Percentiles rank a stretch among this genome's conserved stretches.
These are phyloP conservation scores for Brachystomella parvula DNA, from an alignment of 1,140 invertebrate genomes.

Conservation along the genomic window DNA sequence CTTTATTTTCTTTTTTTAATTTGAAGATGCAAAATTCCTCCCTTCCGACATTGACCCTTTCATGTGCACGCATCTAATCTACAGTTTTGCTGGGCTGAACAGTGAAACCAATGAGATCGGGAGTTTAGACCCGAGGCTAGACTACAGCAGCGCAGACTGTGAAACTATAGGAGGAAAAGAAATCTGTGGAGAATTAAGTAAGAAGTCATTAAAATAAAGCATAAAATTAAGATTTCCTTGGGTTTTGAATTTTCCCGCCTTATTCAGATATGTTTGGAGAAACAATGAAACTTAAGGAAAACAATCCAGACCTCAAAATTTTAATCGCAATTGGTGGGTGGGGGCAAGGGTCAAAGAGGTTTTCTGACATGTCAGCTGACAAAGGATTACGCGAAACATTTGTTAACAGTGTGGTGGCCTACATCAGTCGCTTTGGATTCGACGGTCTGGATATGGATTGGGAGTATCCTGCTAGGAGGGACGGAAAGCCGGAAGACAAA, in stretches of 20 bases:
- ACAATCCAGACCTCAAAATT: neutral
- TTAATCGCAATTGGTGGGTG: neutral
- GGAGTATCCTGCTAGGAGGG: constrained; percentile 71
- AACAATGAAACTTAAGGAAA: neutral
- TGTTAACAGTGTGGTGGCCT: too few species aligned
- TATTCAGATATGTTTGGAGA: neutral
- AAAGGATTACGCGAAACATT: neutral
- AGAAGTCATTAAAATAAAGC: neutral
- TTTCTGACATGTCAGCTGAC: neutral
- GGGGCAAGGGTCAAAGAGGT: neutral
- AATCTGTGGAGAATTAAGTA: neutral
- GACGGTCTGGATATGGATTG: constrained; percentile 70
- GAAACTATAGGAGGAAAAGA: constrained; percentile 42
- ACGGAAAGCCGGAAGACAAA: constrained; percentile 63
- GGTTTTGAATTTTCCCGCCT: too few species aligned
- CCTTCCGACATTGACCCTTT: constrained; percentile 57
- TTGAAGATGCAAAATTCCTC: constrained; percentile 53
- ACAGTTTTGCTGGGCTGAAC: constrained; percentile 75
- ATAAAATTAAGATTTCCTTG: too few species aligned
- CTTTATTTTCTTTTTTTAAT: constrained; percentile 36
- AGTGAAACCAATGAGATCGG: constrained; percentile 55
- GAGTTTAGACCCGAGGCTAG: constrained; percentile 62
- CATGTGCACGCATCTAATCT: constrained; percentile 79
- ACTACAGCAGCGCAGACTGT: constrained; percentile 60
- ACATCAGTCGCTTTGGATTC: constrained; percentile 63